Evolutionary conservation across 2,113 vertebrate genomes (phyloP), one percentile per base, ranked within the genome.

Genomic region (Kryptolebias marmoratus): DNA sequence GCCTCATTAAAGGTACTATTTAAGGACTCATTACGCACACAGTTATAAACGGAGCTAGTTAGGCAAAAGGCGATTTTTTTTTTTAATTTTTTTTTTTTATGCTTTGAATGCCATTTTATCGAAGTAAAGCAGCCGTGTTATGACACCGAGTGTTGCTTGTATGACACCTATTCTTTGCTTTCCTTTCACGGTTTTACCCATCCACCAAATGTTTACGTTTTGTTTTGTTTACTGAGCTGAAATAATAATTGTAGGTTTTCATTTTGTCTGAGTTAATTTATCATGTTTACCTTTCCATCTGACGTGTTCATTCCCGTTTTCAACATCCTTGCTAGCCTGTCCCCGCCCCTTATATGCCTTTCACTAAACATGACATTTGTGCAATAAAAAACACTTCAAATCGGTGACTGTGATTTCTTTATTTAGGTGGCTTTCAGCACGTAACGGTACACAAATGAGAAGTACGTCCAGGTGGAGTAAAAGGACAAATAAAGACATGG

Each of bases 301-400:
- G n/a, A 58, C 31, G 52, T 32, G 60, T 72, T 64, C 76, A 71
- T 67, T 69, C 32, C 44, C 71, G 15, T 80, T 62, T 22, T 64
- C 31, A 73, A 48, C 47, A 64, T 72, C 55, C 50, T 71, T 63
- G 68, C 58, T 65, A 59, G 65, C 27, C 52, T 63, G 31, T 70
- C 10, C 31, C 48, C 12, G 45, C 55, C 45, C 59, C 11, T 36
- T 56, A 22, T 71, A 64, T 53, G 65, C 75, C 68, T 83, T 83
- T 87, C 83, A 90, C 85, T 65, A 71, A 87, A 87, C 61, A 75
- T 75, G 77, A 79, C 76, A 81, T 88, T 88, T 90, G 84, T 91
- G 89, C 87, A 92, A 92, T 92, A 90, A 90, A 22, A 89, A 90
- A 87, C 89, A 92, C 89, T 72, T 84, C 4, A 85, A 89, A 90